Evolutionary conservation across 2,797 vertebrate species (phyloP).

Genomic region (Hirundo rustica): DNA sequence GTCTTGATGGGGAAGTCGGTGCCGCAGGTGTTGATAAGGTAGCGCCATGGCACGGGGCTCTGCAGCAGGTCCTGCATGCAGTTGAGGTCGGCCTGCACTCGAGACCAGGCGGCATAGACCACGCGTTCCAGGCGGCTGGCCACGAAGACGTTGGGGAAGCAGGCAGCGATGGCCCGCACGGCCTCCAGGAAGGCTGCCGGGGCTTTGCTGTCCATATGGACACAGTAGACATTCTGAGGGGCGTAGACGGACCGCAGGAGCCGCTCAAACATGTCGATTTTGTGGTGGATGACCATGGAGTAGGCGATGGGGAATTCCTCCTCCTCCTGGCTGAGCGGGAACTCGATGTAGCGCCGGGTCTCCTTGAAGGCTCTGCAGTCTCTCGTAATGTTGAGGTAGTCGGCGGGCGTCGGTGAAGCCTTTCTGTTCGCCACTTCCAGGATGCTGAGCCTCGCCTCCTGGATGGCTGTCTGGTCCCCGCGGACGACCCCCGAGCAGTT

Average conservation of each 20-base stretch:
- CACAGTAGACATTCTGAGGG: slow-evolving; percentile 63
- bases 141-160: slow-evolving; percentile 67
- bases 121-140: slow-evolving; percentile 57
- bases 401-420: fast-evolving
- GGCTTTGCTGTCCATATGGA: slow-evolving; percentile 43
- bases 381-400: slow-evolving; percentile 26
- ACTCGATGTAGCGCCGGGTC: slow-evolving; percentile 19
- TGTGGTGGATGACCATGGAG: slow-evolving; percentile 61
- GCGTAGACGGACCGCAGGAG: slow-evolving; percentile 53
- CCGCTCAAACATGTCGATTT: slow-evolving; percentile 64
- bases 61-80: slow-evolving; percentile 59
- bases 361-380: slow-evolving; percentile 33
- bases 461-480: neutral
- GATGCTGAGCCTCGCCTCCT: neutral
- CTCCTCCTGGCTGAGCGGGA: slow-evolving; percentile 59
- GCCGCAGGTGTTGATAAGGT: slow-evolving; percentile 62
- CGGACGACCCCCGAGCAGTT: slow-evolving; percentile 32
- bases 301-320: slow-evolving; percentile 49
- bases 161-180: slow-evolving; percentile 19
- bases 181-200: neutral
- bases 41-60: slow-evolving; percentile 34
- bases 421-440: neutral
- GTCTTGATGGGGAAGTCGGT: slow-evolving; percentile 73
- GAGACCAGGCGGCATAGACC: slow-evolving; percentile 64
- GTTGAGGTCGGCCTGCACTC: slow-evolving; percentile 65